Evolutionary conservation across 1,140 invertebrate genomes (phyloP).

Genomic region (Cydia strobilella): DNA sequence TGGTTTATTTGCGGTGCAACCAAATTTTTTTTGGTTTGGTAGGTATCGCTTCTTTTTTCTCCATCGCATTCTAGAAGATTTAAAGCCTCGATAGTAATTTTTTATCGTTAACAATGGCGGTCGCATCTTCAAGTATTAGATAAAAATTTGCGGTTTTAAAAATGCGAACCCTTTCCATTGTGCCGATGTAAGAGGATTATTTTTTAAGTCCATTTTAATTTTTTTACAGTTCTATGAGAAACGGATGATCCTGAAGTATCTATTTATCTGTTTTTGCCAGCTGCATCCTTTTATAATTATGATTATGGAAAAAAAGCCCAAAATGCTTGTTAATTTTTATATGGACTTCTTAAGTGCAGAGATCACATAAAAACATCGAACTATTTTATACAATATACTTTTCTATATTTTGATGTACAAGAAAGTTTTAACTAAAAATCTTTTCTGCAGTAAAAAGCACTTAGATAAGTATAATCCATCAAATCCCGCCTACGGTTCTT

Average conservation of each 20-base stretch:
- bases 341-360: not conserved
- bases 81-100: not conserved
- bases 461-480: not conserved
- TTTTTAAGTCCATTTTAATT: slow-evolving; percentile 67
- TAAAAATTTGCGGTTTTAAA: slow-evolving; percentile 65
- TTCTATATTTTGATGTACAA: not conserved
- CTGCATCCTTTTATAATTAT: not conserved
- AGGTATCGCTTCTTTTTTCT: not conserved
- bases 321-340: not conserved
- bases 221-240: slow-evolving; percentile 21
- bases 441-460: too few relatives aligned
- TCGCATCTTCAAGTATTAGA: slow-evolving; percentile 59
- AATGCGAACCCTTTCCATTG: slow-evolving; percentile 58
- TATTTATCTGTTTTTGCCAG: slow-evolving; percentile 26
- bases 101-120: slow-evolving; percentile 20
- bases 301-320: not conserved
- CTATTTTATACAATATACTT: not conserved
- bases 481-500: not conserved
- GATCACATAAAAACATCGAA: not conserved
- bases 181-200: slow-evolving; percentile 68
- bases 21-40: not conserved
- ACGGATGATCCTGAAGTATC: slow-evolving; percentile 20
- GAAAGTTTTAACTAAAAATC: too few relatives aligned
- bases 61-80: not conserved
- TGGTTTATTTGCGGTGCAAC: slow-evolving; percentile 45